Evolutionary conservation across 1,140 invertebrate genomes (phyloP).

Genomic region (Drosophila tsacasi): DNA sequence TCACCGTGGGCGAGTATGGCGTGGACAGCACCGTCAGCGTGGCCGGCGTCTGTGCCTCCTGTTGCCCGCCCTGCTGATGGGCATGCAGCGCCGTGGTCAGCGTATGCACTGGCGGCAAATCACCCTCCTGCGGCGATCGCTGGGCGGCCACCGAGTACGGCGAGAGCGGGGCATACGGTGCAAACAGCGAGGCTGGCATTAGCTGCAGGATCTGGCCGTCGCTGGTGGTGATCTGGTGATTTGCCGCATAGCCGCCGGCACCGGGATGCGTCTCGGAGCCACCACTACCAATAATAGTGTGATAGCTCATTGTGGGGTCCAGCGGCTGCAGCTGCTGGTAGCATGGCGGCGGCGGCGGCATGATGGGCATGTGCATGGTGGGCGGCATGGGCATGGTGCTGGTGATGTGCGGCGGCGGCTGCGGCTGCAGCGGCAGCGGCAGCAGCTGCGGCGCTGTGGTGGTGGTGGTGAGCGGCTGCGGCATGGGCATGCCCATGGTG

Average conservation of each 20-base stretch:
- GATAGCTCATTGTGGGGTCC: constrained; percentile 85
- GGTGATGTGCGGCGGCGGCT: constrained; percentile 85
- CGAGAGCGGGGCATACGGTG: constrained; percentile 60
- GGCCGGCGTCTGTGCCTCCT: constrained; percentile 55
- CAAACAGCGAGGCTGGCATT: constrained; percentile 61
- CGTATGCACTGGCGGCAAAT: constrained; percentile 75
- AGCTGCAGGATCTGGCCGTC: constrained; percentile 73
- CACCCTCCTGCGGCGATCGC: constrained; percentile 78
- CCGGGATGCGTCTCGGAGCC: constrained; percentile 4
- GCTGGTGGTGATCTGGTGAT: constrained; percentile 48
- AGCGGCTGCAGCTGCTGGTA: constrained; percentile 83
- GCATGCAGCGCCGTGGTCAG: constrained; percentile 62
- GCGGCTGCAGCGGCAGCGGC: constrained; percentile 57
- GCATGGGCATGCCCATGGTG: constrained; percentile 61
- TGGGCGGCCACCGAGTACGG: constrained; percentile 72
- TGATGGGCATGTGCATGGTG: constrained; percentile 65
- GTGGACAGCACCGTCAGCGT: constrained; percentile 65
- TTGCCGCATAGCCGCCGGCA: constrained; percentile 2
- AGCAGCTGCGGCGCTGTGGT: constrained; percentile 59
- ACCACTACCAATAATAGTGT: constrained; percentile 85
- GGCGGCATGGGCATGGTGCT: constrained; percentile 69
- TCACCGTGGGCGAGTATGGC: constrained; percentile 76
- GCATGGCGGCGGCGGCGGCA: constrained; percentile 83
- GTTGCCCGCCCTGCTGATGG: constrained; percentile 54
- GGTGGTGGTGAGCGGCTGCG: constrained; percentile 39